phyloP scores from a whole-genome alignment of 2,113 vertebrate species.

The Mesoclemmys tuberculata region DNA sequence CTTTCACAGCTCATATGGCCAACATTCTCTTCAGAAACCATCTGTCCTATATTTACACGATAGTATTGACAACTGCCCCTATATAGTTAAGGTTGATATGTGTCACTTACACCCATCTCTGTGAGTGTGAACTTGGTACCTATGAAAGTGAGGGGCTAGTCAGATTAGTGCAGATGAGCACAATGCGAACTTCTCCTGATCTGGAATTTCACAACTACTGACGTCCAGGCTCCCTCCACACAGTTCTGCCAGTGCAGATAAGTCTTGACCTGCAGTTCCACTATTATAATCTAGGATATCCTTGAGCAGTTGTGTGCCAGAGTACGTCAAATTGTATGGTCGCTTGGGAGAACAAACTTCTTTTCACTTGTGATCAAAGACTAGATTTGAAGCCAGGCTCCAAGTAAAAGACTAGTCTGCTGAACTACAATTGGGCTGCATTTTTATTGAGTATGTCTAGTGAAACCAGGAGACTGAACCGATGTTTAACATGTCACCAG shows the following conservation, averaged over 20 bases:
- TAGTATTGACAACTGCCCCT: fast-evolving
- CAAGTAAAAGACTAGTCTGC: background rate
- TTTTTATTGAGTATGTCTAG: constrained; percentile 3
- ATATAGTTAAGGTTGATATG: fast-evolving
- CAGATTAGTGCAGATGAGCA: background rate
- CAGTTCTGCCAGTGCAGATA: background rate
- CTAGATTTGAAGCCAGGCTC: constrained; percentile 30
- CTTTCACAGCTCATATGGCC: background rate
- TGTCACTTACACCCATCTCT: fast-evolving
- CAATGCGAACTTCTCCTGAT: background rate
- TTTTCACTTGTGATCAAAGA: constrained; percentile 15
- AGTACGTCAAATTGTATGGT: background rate
- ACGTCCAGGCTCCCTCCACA: background rate
- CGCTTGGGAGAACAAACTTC: background rate
- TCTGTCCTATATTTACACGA: background rate
- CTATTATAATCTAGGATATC: background rate
- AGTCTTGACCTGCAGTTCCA: constrained; percentile 6
- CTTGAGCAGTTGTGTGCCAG: background rate
- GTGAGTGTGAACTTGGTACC: background rate
- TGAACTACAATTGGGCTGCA: background rate
- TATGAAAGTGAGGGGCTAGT: background rate
- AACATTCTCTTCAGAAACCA: background rate
- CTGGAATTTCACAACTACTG: background rate
- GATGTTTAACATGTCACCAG: constrained; percentile 30
- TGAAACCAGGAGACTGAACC: constrained; percentile 20